Base-by-base conservation (phyloP, 2,888 invertebrate species). In the Eilema sororculum region DNA sequence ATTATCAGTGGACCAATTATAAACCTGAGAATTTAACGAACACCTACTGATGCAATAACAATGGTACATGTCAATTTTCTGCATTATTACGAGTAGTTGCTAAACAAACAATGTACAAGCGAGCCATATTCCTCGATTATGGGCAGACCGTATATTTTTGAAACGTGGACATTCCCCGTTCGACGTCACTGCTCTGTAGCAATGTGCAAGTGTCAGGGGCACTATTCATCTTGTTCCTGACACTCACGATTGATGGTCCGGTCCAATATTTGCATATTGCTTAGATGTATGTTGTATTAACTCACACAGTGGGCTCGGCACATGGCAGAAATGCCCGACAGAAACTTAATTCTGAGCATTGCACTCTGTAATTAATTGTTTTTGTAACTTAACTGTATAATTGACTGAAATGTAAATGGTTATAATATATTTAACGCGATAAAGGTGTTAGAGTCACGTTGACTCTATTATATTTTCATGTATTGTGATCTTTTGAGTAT, bases 171-270 rank as follows among this genome's bases (percentile, higher is more conserved):
- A 68, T 74, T 65, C 71, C 68, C 68, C 41, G 72, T 79, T 72
- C 72, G 52, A n/a, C 52, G 64, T 74, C 78, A 72, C 46, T 67
- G 73, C 69, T 70, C 65, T 67, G 74, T 72, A 78, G 84, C 86
- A 87, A 79, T 79, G 84, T 87, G 86, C 86, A 85, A 83, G 84
- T 85, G 87, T 85, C 86, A 84, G 83, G 75, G 75, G 71, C 81
- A 84, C 89, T 87, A 91, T 92, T 90, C 86, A 91, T 92, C 92
- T 91, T 92, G 86, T 79, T 77, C 76, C 79, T 75, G 86, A 80
- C 85, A 79, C 74, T 71, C 77, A 81, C 82, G 89, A 91, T 90
- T 89, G 89, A 91, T 90, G 89, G 77, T 79, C 78, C 78, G 75
- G 78, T 75, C 77, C 78, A 86, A 83, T 86, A 91, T 91, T 91